Conservation (phyloP, 1,140 invertebrate species). For the Drosophila aff. region DNA sequence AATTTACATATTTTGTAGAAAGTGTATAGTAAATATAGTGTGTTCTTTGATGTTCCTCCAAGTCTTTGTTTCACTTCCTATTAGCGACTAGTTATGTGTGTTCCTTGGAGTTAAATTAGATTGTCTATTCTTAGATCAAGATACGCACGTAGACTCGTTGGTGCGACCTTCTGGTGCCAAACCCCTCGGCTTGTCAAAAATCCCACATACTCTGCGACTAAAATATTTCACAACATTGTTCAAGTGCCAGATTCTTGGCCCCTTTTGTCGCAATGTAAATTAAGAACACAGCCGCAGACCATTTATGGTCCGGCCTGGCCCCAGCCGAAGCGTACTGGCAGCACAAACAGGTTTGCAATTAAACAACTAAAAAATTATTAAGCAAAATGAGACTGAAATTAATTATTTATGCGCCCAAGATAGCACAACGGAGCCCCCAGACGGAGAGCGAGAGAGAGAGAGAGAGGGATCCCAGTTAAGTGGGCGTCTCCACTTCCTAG, state of each 20-base stretch:
- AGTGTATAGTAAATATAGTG: not conserved
- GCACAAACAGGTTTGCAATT: conserved; percentile 75
- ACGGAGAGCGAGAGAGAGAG: too few species aligned
- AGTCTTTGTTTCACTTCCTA: conserved; percentile 8
- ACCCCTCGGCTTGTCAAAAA: conserved; percentile 42
- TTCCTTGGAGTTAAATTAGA: conserved; percentile 15
- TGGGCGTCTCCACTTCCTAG: conserved; percentile 39
- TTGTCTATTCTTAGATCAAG: conserved; percentile 15
- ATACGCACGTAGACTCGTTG: not conserved
- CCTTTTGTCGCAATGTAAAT: conserved; percentile 71
- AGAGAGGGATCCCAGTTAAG: conserved; percentile 29
- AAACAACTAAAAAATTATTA: conserved; percentile 73
- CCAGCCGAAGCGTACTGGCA: conserved; percentile 16
- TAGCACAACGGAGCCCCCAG: conserved; percentile 49
- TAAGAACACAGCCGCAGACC: conserved; percentile 53
- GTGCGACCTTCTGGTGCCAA: conserved; percentile 42
- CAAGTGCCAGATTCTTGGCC: conserved; percentile 56
- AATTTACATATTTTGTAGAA: not conserved
- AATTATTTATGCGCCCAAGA: conserved; percentile 78
- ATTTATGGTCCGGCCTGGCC: conserved; percentile 67
- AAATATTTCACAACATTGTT: conserved; percentile 71
- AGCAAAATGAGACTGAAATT: conserved; percentile 70
- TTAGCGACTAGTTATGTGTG: not conserved
- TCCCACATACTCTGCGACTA: conserved; percentile 52
- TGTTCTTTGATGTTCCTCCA: not conserved